Evolutionary conservation across 2,113 vertebrate species (phyloP), one percentile per base, ranked within the genome.

Genomic region (Tauraco erythrolophus): DNA sequence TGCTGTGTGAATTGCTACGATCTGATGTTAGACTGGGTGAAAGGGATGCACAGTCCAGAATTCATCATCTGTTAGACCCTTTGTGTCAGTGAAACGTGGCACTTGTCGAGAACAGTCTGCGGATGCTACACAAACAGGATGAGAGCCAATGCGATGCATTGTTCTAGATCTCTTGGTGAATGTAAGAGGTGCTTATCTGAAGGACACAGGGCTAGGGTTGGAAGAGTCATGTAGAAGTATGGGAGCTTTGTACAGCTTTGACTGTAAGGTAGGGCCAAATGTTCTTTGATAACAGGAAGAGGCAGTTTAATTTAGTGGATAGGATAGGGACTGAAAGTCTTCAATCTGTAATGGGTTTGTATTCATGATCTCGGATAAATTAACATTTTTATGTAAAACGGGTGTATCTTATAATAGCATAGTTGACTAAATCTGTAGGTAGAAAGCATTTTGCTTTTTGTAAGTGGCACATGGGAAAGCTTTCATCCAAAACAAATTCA

Each of bases 351-450:
- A 31, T 75, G 80, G 31, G 45, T 50, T 90, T 0, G 3, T 88
- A n/a, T 35, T 60, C 50, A 62, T 92, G 35, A 74, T 74, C 30
- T 46, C 80, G 33, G 75, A 58, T 58, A 96, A 88, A 85, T 76
- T 77, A 94, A 65, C 23, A 33, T 70, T 78, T 87, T 65, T 72
- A 82, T 83, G 16, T 86, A 86, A 92, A 93, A 88, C 22, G 54
- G 6, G 3, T 75, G 1, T 91, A 17, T 78, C 72, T 92, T 91
- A 41, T 64, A 93, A 96, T 96, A 84, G 78, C 48, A 22, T 65
- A 53, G 66, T 83, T 92, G 50, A 74, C 77, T 95, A 78, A 93
- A 96, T 88, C 66, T 93, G 92, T 90, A 90, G 88, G 68, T 94
- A 88, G 88, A 74, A 90, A 70, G 25, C 7, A 0, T 69, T 92